phyloP scores from a whole-genome alignment of 2,797 vertebrate genomes.

The Vireo griseus region DNA sequence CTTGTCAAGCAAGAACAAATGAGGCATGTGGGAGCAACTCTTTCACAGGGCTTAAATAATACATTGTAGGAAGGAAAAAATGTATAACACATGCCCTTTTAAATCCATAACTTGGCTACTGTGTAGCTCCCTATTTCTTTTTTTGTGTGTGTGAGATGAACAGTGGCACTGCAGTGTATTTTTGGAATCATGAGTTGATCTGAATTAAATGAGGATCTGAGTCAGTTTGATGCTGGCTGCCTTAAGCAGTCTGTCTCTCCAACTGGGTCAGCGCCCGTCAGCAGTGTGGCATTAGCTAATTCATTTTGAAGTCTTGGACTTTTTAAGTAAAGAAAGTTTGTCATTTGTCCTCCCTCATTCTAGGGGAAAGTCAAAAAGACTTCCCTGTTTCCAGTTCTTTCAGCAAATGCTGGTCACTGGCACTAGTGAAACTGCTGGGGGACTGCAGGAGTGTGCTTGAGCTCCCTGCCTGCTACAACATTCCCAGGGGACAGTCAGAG shows the following conservation, averaged over 20 bases:
- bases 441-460: neutral
- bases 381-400: neutral
- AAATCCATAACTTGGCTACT: constrained; percentile 20
- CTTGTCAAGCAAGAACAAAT: constrained; percentile 39
- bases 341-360: neutral
- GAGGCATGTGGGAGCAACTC: constrained; percentile 25
- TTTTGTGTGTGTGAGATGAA: constrained; percentile 8
- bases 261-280: constrained; percentile 46
- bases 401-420: neutral
- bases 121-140: constrained; percentile 11
- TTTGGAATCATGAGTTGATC: constrained; percentile 43
- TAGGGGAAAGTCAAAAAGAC: neutral
- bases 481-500: neutral
- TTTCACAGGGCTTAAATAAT: constrained; percentile 5
- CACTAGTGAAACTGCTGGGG: neutral
- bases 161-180: constrained; percentile 33
- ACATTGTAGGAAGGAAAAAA: neutral
- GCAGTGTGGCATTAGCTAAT: constrained; percentile 10
- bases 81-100: constrained; percentile 10
- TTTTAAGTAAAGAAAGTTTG: constrained; percentile 44
- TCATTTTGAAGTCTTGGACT: constrained; percentile 27
- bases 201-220: constrained; percentile 61
- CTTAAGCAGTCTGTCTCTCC: constrained; percentile 58
- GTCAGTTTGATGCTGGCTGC: constrained; percentile 52
- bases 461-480: neutral